Percentiles rank a stretch among this genome's conserved stretches.
These are phyloP conservation scores for Natator depressus DNA, from an alignment of 2,113 vertebrate genomes.

Conservation along the genomic window DNA sequence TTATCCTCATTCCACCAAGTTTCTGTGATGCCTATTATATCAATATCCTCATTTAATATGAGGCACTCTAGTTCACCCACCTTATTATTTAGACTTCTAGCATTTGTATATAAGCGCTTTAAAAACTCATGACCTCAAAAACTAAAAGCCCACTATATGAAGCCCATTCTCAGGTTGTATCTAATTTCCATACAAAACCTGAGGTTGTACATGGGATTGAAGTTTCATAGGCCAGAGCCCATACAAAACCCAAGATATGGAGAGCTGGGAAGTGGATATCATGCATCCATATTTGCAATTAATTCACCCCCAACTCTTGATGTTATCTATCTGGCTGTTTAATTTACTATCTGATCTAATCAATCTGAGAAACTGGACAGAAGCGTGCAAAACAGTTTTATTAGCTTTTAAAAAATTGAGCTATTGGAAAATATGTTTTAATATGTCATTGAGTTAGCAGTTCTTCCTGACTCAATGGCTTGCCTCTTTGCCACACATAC, in stretches of 20 bases:
- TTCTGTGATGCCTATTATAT: no score
- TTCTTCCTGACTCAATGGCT: constrained; percentile 44
- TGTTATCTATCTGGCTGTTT: constrained; percentile 70
- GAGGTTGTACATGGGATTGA: not conserved
- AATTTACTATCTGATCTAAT: constrained; percentile 67
- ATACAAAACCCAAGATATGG: constrained; percentile 37
- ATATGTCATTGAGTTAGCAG: constrained; percentile 53
- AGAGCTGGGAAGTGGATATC: constrained; percentile 67
- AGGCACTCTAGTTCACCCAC: no score
- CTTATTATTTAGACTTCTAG: no score
- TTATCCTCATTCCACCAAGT: no score
- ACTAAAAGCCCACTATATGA: constrained; percentile 5
- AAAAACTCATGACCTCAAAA: not conserved
- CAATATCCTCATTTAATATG: no score
- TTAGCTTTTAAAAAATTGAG: not conserved
- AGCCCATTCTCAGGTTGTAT: not conserved
- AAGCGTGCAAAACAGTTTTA: constrained; percentile 44
- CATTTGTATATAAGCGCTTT: no score
- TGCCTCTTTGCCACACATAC: constrained; percentile 34
- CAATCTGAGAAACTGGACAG: constrained; percentile 45
- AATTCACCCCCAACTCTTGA: constrained; percentile 63
- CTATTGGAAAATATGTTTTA: constrained; percentile 55
- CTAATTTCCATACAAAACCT: constrained; percentile 25
- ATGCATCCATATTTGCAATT: constrained; percentile 59
- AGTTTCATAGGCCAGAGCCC: constrained; percentile 22